phyloP scores from a whole-genome alignment of 2,888 invertebrate species.

The Lasioglossum figueresi region DNA sequence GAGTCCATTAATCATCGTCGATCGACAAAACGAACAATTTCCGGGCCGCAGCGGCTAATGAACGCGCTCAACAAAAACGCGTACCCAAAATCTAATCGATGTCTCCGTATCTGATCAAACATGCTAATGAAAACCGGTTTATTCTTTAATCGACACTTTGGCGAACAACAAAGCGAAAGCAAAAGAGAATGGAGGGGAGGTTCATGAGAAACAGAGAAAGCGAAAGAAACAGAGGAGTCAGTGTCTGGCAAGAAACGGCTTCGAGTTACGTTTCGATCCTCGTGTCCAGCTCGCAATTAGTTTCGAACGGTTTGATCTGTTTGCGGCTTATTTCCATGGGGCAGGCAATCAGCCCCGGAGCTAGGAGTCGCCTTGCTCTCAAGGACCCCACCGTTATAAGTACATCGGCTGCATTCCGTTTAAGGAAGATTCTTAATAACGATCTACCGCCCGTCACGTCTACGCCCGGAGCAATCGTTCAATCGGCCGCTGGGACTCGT shows the following conservation, averaged over 20 bases:
- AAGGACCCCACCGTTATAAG: conserved; percentile 63
- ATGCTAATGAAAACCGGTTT: conserved; percentile 55
- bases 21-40: conserved; percentile 37
- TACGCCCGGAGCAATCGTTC: conserved; percentile 61
- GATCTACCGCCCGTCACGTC: conserved; percentile 62
- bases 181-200: background rate
- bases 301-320: conserved; percentile 70
- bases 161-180: background rate
- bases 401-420: conserved; percentile 64
- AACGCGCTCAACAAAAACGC: background rate
- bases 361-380: conserved; percentile 65
- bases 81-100: conserved; percentile 49
- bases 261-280: conserved; percentile 46
- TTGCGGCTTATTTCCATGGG: conserved; percentile 61
- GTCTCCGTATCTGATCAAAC: conserved; percentile 51
- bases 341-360: conserved; percentile 71
- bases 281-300: conserved; percentile 64
- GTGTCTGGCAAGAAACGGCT: conserved; percentile 37
- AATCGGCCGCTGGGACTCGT: conserved; percentile 50
- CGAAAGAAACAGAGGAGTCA: background rate
- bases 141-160: conserved; percentile 47
- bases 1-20: conserved; percentile 33
- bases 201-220: background rate
- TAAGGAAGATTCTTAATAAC: conserved; percentile 73
- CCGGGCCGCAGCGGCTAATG: conserved; percentile 8